Percentiles rank a stretch among this genome's conserved stretches.
These are phyloP conservation scores for Daubentonia madagascariensis DNA, from an alignment of 2,113 vertebrate species.

Conservation along the genomic window DNA sequence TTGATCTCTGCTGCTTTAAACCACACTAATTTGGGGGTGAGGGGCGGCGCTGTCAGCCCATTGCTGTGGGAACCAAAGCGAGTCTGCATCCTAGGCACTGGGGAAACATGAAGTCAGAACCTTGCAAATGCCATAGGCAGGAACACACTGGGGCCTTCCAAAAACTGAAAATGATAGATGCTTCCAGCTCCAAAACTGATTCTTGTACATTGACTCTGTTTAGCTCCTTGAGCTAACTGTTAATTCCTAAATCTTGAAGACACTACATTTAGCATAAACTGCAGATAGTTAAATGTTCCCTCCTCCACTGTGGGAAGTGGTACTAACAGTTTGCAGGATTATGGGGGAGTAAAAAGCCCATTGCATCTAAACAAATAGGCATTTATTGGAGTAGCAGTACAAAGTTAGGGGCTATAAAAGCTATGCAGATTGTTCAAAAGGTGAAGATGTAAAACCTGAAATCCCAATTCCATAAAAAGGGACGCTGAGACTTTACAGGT, in stretches of 20 bases:
- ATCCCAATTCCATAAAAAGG: not conserved
- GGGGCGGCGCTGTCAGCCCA: not conserved
- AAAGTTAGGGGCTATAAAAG: not conserved
- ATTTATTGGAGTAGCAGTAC: not conserved
- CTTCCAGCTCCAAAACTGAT: not conserved
- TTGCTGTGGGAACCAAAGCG: not conserved
- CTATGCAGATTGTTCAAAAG: not conserved
- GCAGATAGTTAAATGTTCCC: not conserved
- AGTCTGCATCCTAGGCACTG: not conserved
- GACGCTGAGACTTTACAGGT: not conserved
- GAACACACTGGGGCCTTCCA: not conserved
- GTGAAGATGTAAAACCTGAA: not conserved
- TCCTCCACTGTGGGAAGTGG: not conserved
- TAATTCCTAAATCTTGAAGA: not conserved
- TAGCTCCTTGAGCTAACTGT: not conserved
- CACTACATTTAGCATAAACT: not conserved
- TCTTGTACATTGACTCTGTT: not conserved
- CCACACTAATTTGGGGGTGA: not conserved
- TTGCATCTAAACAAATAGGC: not conserved
- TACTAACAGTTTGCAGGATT: not conserved
- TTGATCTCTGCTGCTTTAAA: conserved; percentile 5
- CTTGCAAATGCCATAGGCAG: not conserved
- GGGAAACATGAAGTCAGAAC: not conserved
- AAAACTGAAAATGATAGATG: not conserved
- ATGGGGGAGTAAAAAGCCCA: not conserved